phyloP scores from a whole-genome alignment of 2,888 invertebrate species.

The Biston stratarius region DNA sequence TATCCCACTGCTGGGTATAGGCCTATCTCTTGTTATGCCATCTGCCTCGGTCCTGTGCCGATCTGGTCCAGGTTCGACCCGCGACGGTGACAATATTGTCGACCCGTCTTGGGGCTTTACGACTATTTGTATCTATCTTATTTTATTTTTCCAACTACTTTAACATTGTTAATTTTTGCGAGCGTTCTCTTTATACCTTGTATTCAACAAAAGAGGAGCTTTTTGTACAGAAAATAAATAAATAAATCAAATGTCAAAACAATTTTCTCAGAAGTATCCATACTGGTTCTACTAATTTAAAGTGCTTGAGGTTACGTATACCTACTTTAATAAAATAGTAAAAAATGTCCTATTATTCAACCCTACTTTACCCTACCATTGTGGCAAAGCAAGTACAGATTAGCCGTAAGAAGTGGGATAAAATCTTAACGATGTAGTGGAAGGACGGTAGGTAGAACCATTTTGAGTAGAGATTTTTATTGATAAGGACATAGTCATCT shows the following conservation, averaged over 20 bases:
- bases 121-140: no score
- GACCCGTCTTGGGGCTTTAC: no score
- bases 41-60: no score
- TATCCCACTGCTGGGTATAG: no score
- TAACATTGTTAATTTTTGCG: no score
- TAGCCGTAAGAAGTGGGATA: slow-evolving; percentile 80
- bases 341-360: slow-evolving; percentile 78
- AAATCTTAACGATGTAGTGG: slow-evolving; percentile 82
- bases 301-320: slow-evolving; percentile 58
- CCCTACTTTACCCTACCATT: slow-evolving; percentile 66
- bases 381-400: slow-evolving; percentile 74
- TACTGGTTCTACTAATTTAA: slow-evolving; percentile 25
- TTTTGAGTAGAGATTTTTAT: slow-evolving; percentile 80
- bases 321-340: slow-evolving; percentile 66
- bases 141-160: no score
- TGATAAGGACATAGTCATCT: slow-evolving; percentile 78
- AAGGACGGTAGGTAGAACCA: slow-evolving; percentile 66
- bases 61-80: no score
- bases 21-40: no score
- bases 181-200: no score
- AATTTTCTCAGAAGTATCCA: not conserved
- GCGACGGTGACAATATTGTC: no score
- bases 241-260: not conserved
- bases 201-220: no score
- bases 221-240: no score